Base-by-base conservation (phyloP, 2,888 invertebrate species). In the Cryptus armator region DNA sequence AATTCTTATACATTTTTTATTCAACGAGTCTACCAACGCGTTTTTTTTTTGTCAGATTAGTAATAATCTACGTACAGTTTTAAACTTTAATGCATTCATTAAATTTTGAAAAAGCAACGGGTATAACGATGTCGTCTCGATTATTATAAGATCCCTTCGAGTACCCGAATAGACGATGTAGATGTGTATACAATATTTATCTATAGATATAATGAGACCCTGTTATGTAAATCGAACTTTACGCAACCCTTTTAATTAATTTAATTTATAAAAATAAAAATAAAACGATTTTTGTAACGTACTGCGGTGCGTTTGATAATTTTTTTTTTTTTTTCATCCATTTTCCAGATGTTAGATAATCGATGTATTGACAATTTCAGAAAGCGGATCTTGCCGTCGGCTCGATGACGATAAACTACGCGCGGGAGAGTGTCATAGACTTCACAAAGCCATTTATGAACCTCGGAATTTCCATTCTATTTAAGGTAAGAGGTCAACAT, bases 371-470 rank as follows among this genome's bases (percentile, higher is more conserved):
- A 70, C 59, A 71, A 83, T 94, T 93, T 64, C 94, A 97, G 97
- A 97, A 97, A 94, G 98, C 98, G 0, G 98, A 98, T 94, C 93
- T 98, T 88, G 98, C 98, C 0, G 97, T 98, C 29, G 98, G 97
- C 7, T 97, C 98, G 3, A 96, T 98, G 96, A 98, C 98, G 43
- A 98, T 98, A 88, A 98, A 97, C 91, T 98, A 98, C 93, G 97
- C 97, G 37, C 94, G 98, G 67, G 98, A 98, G 90, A 97, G 97
- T 93, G 98, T 98, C 83, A 97, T 98, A 88, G 98, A 98, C 94
- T 98, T 98, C 92, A 98, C 98, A 9, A 98, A 98, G 92, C 98
- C 98, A 1, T 98, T 98, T 94, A 97, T 98, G 97, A 98, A 98
- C 93, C 95, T 98, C 24, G 98, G 98, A 53, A 98, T 98, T 89